phyloP scores from a whole-genome alignment of 2,888 invertebrate genomes.

The Iphiclides podalirius region DNA sequence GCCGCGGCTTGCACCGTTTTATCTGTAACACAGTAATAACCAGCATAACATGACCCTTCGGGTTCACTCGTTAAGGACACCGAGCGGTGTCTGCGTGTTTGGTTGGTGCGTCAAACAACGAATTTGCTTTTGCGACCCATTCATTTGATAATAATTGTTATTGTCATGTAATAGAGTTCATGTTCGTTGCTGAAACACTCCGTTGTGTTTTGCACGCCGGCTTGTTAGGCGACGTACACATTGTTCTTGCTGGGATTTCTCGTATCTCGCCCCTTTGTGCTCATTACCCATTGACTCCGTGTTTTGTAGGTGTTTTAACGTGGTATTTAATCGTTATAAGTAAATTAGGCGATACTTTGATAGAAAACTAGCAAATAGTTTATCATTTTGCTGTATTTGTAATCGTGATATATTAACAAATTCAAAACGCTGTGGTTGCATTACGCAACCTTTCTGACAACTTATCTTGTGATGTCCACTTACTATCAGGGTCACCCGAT shows the following conservation, averaged over 20 bases:
- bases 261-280: constrained; percentile 46
- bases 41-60: constrained; percentile 39
- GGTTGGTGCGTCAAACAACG: constrained; percentile 7
- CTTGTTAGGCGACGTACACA: constrained; percentile 62
- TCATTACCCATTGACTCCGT: constrained; percentile 47
- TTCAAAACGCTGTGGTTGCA: too few relatives aligned
- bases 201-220: constrained; percentile 52
- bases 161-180: constrained; percentile 26
- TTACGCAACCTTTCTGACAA: too few relatives aligned
- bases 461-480: too few relatives aligned
- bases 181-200: constrained; percentile 24
- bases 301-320: constrained; percentile 41
- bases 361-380: constrained; percentile 18
- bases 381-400: too few relatives aligned
- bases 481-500: too few relatives aligned
- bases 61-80: constrained; percentile 30
- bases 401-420: too few relatives aligned
- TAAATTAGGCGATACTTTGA: not conserved
- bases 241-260: constrained; percentile 55
- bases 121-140: constrained; percentile 5
- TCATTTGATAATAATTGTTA: constrained; percentile 30
- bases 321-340: constrained; percentile 21
- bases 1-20: constrained; percentile 45
- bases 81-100: constrained; percentile 26
- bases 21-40: constrained; percentile 45